Base-by-base conservation (phyloP, 2,113 vertebrate species). In the Acanthochromis polyacanthus region DNA sequence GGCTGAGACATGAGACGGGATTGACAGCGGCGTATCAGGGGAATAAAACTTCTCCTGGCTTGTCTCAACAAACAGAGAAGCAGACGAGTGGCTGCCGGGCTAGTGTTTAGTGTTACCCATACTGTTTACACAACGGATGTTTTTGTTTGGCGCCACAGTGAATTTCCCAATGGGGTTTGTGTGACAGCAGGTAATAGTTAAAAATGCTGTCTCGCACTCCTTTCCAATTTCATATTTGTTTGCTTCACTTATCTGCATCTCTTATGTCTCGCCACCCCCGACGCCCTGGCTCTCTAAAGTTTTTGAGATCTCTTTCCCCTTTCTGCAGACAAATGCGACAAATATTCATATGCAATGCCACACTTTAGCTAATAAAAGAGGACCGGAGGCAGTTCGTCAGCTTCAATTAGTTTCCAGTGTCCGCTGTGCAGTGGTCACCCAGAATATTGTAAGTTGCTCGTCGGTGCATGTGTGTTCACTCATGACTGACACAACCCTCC, bases 21-120 rank as follows among this genome's bases (percentile, higher is more conserved):
- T 62, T 59, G 81, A 78, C 71, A 76, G 80, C 76, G 30, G 16
- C 70, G 79, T 56, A 76, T 60, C 78, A 62, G 28, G 89, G 86
- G 82, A 90, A 89, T 89, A 83, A 81, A 87, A 88, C 67, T 87
- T 87, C 80, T 84, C 71, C 64, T 80, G 71, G 73, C 78, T 88
- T 72, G 65, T 84, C 78, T 87, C 50, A 74, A 79, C 71, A 89
- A 80, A 80, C 71, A 76, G 57, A 60, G 59, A 79, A 56, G 72
- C 64, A 77, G 82, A 57, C 22, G 57, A 84, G 68, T 86, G 67
- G 86, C 86, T 86, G 69, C 28, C 5, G 65, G 81, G 87, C 78
- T 48, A 68, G 61, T 58, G 73, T 82, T 82, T 89, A 76, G 75
- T 85, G 32, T 74, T 64, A 80, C 68, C 78, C 73, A 78, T 78